These are phyloP conservation scores for Synanthedon myopaeformis DNA, from an alignment of 2,888 invertebrate species.

Conservation along the genomic window DNA sequence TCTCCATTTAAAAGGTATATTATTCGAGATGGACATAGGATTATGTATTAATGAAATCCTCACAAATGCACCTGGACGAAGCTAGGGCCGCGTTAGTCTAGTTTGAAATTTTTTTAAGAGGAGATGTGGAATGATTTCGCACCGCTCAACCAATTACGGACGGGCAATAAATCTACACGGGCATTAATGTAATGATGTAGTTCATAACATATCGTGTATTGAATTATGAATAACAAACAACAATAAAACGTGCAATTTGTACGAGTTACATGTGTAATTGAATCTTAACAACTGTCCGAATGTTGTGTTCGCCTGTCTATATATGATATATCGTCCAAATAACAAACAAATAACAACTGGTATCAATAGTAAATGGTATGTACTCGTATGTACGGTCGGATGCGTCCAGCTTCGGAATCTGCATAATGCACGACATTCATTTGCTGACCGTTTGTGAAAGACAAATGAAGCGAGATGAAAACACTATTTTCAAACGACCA, in stretches of 20 bases:
- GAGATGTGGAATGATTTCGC: conserved; percentile 1
- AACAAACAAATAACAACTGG: conserved; percentile 39
- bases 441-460: conserved; percentile 49
- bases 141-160: conserved; percentile 27
- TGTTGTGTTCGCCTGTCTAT: conserved; percentile 33
- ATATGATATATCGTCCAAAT: conserved; percentile 22
- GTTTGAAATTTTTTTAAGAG: not conserved
- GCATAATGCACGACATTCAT: conserved; percentile 51
- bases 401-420: conserved; percentile 41
- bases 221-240: conserved; percentile 32
- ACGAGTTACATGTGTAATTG: not conserved
- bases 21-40: no score
- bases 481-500: not conserved
- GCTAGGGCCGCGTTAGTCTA: not conserved
- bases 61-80: not conserved
- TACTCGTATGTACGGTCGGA: conserved; percentile 18
- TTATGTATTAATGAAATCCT: no score
- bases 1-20: no score
- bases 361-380: conserved; percentile 16
- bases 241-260: not conserved
- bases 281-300: conserved; percentile 8
- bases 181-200: conserved; percentile 20
- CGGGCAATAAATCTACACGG: conserved; percentile 45
- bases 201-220: conserved; percentile 15
- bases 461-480: conserved; percentile 46